Base-by-base conservation (phyloP, 2,888 invertebrate genomes). In the Antheraea yamamai region DNA sequence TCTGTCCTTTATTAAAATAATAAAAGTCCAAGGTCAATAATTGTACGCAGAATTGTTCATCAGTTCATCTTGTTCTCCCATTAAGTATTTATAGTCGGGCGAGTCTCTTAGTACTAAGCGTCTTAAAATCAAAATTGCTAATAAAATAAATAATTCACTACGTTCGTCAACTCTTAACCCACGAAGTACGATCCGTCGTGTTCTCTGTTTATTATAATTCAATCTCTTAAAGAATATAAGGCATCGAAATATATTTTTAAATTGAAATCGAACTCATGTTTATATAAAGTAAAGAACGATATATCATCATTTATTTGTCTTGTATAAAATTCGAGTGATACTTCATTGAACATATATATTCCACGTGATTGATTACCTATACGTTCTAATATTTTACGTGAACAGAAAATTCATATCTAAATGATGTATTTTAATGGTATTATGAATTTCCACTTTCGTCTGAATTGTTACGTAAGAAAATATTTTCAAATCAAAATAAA, bases 331-430 rank as follows among this genome's bases (percentile, higher is more conserved):
- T 70, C 70, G 66, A 68, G 70, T 47, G 73, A 73, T 81, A 61
- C 30, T 47, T 78, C 76, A 75, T 76, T 77, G 73, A 78, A 35
- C 30, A 71, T 76, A 75, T 73, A 73, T 77, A 75, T 81, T 80
- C 77, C 75, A 73, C 77, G 80, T 86, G 85, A 88, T 88, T 83
- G 85, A 87, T 87, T 80, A 77, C 82, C 77, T 26, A 20, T 39
- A 77, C 82, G 79, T 80, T 81, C 76, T 81, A 82, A 88, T 89
- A 83, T 87, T 82, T 85, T 89, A 89, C 89, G 89, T 85, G 88
- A 81, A 79, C 77, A 26, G 80, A 81, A 81, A 80, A 73, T 79
- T 78, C 73, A 78, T 77, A 75, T 78, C 74, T 74, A 75, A 74
- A 51, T 61, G 14, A 51, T 39, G 26, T 26, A 73, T 16, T 26